Base-by-base conservation (phyloP, 2,888 invertebrate species). In the Panopea generosa region DNA sequence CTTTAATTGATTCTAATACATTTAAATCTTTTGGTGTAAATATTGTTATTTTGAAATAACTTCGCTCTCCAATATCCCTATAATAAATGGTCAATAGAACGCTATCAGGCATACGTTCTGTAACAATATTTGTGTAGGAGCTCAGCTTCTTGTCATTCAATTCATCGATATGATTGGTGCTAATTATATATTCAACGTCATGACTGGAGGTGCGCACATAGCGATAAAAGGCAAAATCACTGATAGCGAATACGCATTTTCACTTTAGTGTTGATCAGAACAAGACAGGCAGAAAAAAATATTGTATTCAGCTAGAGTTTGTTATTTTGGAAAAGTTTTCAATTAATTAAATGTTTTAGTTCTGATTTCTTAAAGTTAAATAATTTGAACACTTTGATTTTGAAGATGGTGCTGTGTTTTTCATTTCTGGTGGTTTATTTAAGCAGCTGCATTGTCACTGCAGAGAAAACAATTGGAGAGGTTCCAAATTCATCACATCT, bases 161-260 rank as follows among this genome's bases (percentile, higher is more conserved):
- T 60, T 47, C 26, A 47, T 24, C 47, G 45, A 47, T 60, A 60
- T 9, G 60, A 57, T 38, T 57, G 57, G 18, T 47, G 26, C 27
- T n/a, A 26, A 29, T 74, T 61, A 72, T 68, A 40, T 67, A 74
- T 61, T 57, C 61, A 50, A 80, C 80, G 80, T 76, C 76, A 80
- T 63, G 33, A 38, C 33, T 29, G 55, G 20, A 49, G 75, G 66
- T 45, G 69, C 59, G 67, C 29, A 45, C 26, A 18, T 29, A 56
- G 45, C 50, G 60, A 79, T 79, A 79, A 65, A 74, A 72, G n/a
- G 55, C 49, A 9, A 24, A 27, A 52, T 20, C 22, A n/a, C 33
- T 38, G 62, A 47, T 62, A 38, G 20, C 20, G 49, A 14, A 9
- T 38, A 50, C 14, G 24, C 62, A 62, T 62, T 52, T 38, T 62